phyloP scores from a whole-genome alignment of 2,113 vertebrate genomes.

The Varanus salvator region DNA sequence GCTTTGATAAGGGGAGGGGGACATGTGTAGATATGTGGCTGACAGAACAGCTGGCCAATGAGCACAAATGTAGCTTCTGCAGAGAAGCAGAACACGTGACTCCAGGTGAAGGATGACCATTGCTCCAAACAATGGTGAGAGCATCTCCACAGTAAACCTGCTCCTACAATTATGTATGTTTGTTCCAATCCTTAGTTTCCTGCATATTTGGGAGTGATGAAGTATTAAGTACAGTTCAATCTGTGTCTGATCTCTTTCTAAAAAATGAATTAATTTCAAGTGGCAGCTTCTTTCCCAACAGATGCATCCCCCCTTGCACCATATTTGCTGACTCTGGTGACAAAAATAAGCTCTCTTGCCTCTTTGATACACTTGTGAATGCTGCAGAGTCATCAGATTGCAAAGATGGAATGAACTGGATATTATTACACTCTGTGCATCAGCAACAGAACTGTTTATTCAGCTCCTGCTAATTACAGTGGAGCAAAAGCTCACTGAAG shows the following conservation, averaged over 20 bases:
- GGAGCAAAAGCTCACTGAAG: not conserved
- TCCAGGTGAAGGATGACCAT: not conserved
- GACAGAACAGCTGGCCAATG: not conserved
- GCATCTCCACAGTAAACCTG: not conserved
- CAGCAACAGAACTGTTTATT: conserved; percentile 9
- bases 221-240: not conserved
- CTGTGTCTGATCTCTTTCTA: not conserved
- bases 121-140: not conserved
- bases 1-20: not conserved
- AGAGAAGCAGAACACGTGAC: not conserved
- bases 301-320: not conserved
- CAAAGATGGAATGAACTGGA: conserved; percentile 4
- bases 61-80: not conserved
- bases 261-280: not conserved
- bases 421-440: conserved; percentile 4
- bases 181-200: not conserved
- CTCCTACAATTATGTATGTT: not conserved
- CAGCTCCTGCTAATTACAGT: conserved; percentile 11
- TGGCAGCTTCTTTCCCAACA: not conserved
- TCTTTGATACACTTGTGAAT: conserved; percentile 27
- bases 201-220: not conserved
- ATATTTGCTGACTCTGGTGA: conserved; percentile 43
- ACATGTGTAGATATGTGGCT: not conserved
- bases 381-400: conserved; percentile 22
- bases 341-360: conserved; percentile 14